These are phyloP conservation scores for Drosophila bocqueti DNA, from an alignment of 1,140 invertebrate species.

Conservation along the genomic window DNA sequence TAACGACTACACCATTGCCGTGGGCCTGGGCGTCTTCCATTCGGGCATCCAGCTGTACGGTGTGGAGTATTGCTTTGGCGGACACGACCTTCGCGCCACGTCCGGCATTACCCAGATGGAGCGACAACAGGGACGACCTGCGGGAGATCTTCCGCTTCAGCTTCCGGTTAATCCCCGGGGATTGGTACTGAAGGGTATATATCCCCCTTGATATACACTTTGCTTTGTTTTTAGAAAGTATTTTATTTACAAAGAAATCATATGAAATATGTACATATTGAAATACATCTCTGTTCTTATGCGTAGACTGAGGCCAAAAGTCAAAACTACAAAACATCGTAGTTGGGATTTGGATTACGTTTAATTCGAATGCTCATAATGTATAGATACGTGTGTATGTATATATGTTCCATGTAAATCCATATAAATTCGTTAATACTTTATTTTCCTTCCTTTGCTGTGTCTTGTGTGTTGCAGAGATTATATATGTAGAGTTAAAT, in stretches of 20 bases:
- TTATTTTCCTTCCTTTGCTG: conserved; percentile 21
- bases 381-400: background rate
- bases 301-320: background rate
- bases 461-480: conserved; percentile 8
- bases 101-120: conserved; percentile 97
- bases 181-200: too few relatives aligned
- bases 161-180: too few relatives aligned
- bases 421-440: conserved; percentile 50
- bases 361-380: conserved; percentile 25
- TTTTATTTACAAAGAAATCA: conserved; percentile 53
- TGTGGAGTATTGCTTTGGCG: conserved; percentile 97
- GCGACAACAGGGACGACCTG: conserved; percentile 93
- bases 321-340: conserved; percentile 6
- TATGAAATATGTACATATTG: conserved; percentile 28
- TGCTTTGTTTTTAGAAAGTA: conserved; percentile 28
- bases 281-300: conserved; percentile 4
- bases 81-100: conserved; percentile 92
- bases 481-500: conserved; percentile 1
- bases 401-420: conserved; percentile 31
- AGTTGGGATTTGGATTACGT: conserved; percentile 13
- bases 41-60: conserved; percentile 98
- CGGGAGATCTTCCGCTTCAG: conserved; percentile 98
- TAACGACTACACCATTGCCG: conserved; percentile 96
- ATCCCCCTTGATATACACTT: too few relatives aligned
- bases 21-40: conserved; percentile 98